Conservation (phyloP, 2,888 invertebrate species). For the Pristionchus arcanus region DNA sequence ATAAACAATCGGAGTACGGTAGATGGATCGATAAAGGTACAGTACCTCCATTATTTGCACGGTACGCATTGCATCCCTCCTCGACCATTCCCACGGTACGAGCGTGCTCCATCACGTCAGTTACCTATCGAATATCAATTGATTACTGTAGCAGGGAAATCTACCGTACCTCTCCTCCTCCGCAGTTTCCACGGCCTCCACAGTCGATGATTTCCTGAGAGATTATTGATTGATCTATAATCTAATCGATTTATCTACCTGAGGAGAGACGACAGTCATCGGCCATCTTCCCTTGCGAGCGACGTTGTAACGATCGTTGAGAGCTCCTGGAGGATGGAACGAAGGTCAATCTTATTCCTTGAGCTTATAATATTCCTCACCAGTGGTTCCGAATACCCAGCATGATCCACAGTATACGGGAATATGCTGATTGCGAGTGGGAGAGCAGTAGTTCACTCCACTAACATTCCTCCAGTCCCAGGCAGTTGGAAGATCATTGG, state of each 20-base stretch:
- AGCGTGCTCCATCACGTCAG: slow-evolving; percentile 81
- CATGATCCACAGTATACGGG: slow-evolving; percentile 82
- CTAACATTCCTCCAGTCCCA: slow-evolving; percentile 82
- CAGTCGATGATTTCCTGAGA: slow-evolving; percentile 81
- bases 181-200: slow-evolving; percentile 80
- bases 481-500: slow-evolving; percentile 46
- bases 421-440: slow-evolving; percentile 82
- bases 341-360: not conserved
- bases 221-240: not conserved
- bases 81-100: slow-evolving; percentile 81
- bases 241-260: slow-evolving; percentile 58
- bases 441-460: slow-evolving; percentile 81
- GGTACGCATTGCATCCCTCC: slow-evolving; percentile 82
- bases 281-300: slow-evolving; percentile 81
- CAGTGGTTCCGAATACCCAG: slow-evolving; percentile 82
- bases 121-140: slow-evolving; percentile 62
- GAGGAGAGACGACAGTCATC: slow-evolving; percentile 81
- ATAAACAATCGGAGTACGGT: slow-evolving; percentile 39
- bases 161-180: slow-evolving; percentile 74
- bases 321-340: slow-evolving; percentile 76
- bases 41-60: slow-evolving; percentile 81
- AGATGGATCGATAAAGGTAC: not conserved
- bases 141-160: not conserved
- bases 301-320: slow-evolving; percentile 82
- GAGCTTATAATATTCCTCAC: slow-evolving; percentile 56